Conservation (phyloP, 2,888 invertebrate species). For the Pandemis cinnamomeana region DNA sequence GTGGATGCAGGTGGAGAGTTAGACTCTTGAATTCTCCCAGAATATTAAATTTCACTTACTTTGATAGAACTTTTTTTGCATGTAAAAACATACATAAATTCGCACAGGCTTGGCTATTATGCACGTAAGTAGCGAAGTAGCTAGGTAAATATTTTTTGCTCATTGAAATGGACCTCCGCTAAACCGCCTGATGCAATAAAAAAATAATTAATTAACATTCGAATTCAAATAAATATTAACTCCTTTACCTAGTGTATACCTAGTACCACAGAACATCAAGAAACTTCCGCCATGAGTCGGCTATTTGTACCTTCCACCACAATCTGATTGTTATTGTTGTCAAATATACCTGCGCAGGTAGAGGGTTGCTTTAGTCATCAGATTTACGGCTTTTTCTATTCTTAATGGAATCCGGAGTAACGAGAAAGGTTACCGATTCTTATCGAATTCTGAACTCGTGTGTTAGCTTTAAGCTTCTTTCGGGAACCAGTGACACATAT, state of each 20-base stretch:
- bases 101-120: no score
- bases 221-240: no score
- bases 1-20: no score
- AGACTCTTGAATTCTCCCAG: no score
- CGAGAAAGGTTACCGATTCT: constrained; percentile 30
- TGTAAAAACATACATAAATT: no score
- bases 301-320: constrained; percentile 34
- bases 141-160: no score
- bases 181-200: no score
- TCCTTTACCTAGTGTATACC: not conserved
- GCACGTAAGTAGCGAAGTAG: no score
- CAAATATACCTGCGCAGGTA: constrained; percentile 40
- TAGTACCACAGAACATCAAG: not conserved
- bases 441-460: constrained; percentile 10
- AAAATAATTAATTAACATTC: no score
- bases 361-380: constrained; percentile 39
- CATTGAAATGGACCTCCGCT: no score
- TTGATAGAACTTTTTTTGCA: no score
- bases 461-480: not conserved
- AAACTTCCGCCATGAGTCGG: constrained; percentile 20
- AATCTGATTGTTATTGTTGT: constrained; percentile 38
- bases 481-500: not conserved
- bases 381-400: constrained; percentile 36
- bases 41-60: no score
- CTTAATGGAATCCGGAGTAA: constrained; percentile 35